Conservation (phyloP, 2,113 vertebrate genomes). For the Uria lomvia region DNA sequence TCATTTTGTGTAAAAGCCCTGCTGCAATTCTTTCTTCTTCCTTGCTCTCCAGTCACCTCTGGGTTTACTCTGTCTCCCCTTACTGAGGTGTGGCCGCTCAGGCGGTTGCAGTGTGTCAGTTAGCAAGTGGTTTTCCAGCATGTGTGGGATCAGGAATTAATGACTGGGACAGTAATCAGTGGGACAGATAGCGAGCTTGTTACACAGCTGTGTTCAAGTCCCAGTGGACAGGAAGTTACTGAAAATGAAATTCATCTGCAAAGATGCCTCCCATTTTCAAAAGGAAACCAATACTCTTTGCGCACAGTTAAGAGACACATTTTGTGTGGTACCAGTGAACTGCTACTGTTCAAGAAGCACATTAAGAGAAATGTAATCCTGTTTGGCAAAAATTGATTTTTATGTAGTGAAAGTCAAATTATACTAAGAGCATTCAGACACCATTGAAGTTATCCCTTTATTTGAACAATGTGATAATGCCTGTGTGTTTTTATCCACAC, state of each 20-base stretch:
- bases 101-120: neutral
- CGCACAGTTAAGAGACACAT: neutral
- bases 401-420: conserved; percentile 22
- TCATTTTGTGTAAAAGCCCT: neutral
- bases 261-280: neutral
- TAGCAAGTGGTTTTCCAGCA: neutral
- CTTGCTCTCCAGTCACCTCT: neutral
- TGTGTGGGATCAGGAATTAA: neutral
- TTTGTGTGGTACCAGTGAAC: neutral
- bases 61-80: neutral
- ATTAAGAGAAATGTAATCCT: conserved; percentile 1
- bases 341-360: neutral
- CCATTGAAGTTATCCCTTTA: conserved; percentile 9
- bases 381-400: neutral
- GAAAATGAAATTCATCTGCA: neutral
- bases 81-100: rapidly evolving
- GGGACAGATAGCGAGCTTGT: neutral
- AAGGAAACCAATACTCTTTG: neutral
- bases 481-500: conserved; percentile 13
- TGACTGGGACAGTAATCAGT: neutral
- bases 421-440: neutral
- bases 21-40: neutral
- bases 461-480: conserved; percentile 12
- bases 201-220: neutral
- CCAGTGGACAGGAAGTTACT: neutral